Base-by-base conservation (phyloP, 2,888 invertebrate species). In the Cerastis rubricosa region DNA sequence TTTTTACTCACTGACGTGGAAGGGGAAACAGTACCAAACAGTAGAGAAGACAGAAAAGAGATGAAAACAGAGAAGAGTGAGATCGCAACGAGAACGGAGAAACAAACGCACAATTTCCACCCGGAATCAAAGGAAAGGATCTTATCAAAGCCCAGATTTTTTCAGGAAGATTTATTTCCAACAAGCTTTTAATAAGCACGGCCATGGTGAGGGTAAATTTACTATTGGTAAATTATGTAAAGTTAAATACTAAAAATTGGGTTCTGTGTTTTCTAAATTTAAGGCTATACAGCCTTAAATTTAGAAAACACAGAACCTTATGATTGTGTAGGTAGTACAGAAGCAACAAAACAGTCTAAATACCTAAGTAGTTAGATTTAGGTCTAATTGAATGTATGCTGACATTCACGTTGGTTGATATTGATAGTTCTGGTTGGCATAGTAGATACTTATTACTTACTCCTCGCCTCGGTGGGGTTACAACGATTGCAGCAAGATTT, bases 401-500 rank as follows among this genome's bases (percentile, higher is more conserved):
- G n/a, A 25, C 17, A 43, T 64, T 64, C 64, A 47, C 3, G 45
- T 65, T 63, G 29, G 40, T 59, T 66, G 57, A 63, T 40, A 54
- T 61, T 71, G 61, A 40, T 59, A 59, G 57, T 67, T 64, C 35
- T 69, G 54, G 57, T 57, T 49, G 35, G 19, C 40, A 35, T 29
- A 25, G 22, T 35, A 67, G 40, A 22, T 59, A 67, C 43, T 64
- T 64, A 64, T 43, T 65, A 59, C 51, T 66, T 49, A 73, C 67
- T 83, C 74, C 54, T 81, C 77, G 61, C 72, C 49, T 83, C 78
- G 64, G 76, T 75, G 54, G 77, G 77, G 80, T 76, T 76, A 85
- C 72, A 74, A 76, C 45, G 76, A 85, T 90, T 89, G 87, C 85
- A 86, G 86, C 79, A 88, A 90, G 90, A 91, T 92, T 89, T 89